Base-by-base conservation (phyloP, 2,888 invertebrate species). In the Corbicula japonica region DNA sequence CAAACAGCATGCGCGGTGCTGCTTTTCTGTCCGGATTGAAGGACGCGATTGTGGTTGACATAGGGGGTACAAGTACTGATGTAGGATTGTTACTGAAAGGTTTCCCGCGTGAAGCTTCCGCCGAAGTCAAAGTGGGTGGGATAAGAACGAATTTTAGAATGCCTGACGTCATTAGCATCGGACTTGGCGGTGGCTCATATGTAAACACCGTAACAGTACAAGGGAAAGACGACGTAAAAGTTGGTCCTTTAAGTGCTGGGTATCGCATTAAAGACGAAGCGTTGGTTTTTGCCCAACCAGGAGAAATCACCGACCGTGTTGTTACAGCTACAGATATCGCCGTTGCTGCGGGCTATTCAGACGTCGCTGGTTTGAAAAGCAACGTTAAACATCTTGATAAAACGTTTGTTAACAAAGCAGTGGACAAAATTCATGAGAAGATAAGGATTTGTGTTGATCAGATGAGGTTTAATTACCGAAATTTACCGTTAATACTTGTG, bases 1-100 rank as follows among this genome's bases (percentile, higher is more conserved):
- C 92, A n/a, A 93, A 93, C 83, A 92, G 92, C 79, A 93, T 93
- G 92, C 78, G 92, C 21, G 92, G 92, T 15, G 92, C 92, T 1
- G 90, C 92, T 0, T 91, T 87, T 62, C 80, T 92, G 18, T 91
- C 90, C 18, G 86, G 86, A 23, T 48, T 83, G 1, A 69, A 80
- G 50, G 87, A 92, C 48, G 92, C 89, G 2, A 80, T 93, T 12
- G 92, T 93, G 6, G 85, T 91, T 10, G 92, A 93, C 80, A 91
- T 93, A 52, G 92, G 92, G 2, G 92, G 92, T 5, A 93, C 92
- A 6, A 88, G 89, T 5, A 88, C 91, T 0, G 92, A 93, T 70
- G 89, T 92, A 1, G 92, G 92, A 1, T 65, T 91, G n/a, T 68
- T 93, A 21, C 78, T 78, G 32, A 87, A 86, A 21, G 90, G 92